Percentiles rank a stretch among this genome's conserved stretches.
These are phyloP conservation scores for Hippopotamyrus pictus DNA, from an alignment of 2,797 vertebrate genomes.

Conservation along the genomic window DNA sequence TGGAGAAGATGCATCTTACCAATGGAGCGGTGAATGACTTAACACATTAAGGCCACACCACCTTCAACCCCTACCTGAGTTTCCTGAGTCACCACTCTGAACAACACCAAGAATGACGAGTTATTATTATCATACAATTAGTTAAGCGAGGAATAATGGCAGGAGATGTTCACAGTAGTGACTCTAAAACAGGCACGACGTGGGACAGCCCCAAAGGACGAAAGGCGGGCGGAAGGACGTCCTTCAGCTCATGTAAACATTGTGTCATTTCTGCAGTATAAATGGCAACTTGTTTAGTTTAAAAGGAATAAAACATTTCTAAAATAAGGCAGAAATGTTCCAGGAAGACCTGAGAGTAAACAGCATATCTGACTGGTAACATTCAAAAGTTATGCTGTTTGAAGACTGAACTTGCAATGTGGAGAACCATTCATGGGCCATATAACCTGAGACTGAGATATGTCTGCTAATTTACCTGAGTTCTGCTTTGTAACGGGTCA, in stretches of 20 bases:
- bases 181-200: not conserved
- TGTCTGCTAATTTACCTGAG: not conserved
- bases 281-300: not conserved
- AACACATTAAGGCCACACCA: not conserved
- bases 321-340: not conserved
- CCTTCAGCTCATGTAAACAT: not conserved
- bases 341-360: not conserved
- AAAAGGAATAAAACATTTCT: not conserved
- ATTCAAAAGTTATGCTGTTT: not conserved
- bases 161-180: not conserved
- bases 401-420: not conserved
- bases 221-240: not conserved
- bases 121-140: not conserved
- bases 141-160: not conserved
- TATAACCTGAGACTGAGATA: not conserved
- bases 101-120: not conserved
- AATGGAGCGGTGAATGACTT: not conserved
- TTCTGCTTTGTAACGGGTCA: not conserved
- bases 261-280: not conserved
- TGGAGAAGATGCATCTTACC: not conserved
- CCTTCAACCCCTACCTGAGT: not conserved
- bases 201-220: not conserved
- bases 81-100: not conserved
- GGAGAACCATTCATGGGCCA: not conserved
- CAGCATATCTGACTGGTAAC: not conserved